phyloP scores from a whole-genome alignment of 2,113 vertebrate species.

The Galemys pyrenaicus region DNA sequence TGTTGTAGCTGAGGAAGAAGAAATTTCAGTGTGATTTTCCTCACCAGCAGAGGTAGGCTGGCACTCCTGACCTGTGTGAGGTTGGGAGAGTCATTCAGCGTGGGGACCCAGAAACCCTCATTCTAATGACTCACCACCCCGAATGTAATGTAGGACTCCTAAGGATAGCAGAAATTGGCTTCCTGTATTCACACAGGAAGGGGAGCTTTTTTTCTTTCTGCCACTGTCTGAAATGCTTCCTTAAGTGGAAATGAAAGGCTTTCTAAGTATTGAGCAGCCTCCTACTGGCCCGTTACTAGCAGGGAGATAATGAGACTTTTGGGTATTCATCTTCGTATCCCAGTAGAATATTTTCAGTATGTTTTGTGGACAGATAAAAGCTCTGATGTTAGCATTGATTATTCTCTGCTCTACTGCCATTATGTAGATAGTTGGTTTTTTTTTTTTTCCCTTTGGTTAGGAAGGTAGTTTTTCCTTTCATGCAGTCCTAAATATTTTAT shows the following conservation, averaged over 20 bases:
- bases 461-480: slow-evolving; percentile 9
- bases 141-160: background rate
- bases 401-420: background rate
- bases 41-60: background rate
- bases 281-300: background rate
- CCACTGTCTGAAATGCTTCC: background rate
- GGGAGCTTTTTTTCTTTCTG: background rate
- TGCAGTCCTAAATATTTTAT: background rate
- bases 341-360: background rate
- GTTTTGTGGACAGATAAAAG: background rate
- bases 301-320: background rate
- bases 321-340: background rate
- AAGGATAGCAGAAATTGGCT: background rate
- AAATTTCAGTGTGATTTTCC: background rate
- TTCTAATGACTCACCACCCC: background rate
- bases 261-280: background rate
- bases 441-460: background rate
- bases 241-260: background rate
- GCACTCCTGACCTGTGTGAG: background rate
- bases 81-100: background rate
- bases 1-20: background rate
- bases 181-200: background rate
- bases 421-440: background rate
- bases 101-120: background rate
- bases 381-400: background rate